Base-by-base conservation (phyloP, 2,113 vertebrate genomes). In the Cromileptes altivelis region DNA sequence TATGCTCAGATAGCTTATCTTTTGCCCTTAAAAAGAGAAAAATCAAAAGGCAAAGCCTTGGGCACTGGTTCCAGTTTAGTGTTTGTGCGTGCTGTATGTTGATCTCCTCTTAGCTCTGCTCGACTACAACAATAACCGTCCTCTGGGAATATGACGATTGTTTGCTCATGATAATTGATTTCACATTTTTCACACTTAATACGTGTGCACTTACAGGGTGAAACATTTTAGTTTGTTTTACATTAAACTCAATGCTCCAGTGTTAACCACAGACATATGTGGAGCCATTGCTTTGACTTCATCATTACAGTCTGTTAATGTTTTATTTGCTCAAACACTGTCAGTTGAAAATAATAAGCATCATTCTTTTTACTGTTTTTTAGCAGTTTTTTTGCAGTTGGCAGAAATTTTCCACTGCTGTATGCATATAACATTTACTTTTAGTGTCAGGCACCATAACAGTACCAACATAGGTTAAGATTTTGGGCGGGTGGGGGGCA, bases 131-230 rank as follows among this genome's bases (percentile, higher is more conserved):
- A 61, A 63, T 88, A 83, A 88, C 79, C 72, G 3, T 85, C 85
- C 75, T 45, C 60, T 4, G 80, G 86, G 88, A 92, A 62, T 75
- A 61, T 49, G 30, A 42, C 1, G 0, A 30, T 57, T 76, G 70
- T 87, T 81, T 89, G 84, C 78, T 84, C 37, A 10, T 60, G 52
- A 70, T 73, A 75, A 87, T 83, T 68, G 42, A 75, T 88, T 80
- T 70, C 11, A 21, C 5, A 19, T 45, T 72, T 73, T 79, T 69
- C 56, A 52, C 65, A 33, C 63, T 19, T 60, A 77, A 68, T 42
- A 42, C 7, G 10, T 1, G 8, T 63, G 47, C 58, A 47, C 62
- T 67, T 37, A 17, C 33, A 50, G 64, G 60, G 57, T 47, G 5
- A 52, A 86, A 84, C 45, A 6, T 71, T 73, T 64, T 60, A 23